These are phyloP conservation scores for Eclectus roratus DNA, from an alignment of 2,113 vertebrate genomes.

Conservation along the genomic window DNA sequence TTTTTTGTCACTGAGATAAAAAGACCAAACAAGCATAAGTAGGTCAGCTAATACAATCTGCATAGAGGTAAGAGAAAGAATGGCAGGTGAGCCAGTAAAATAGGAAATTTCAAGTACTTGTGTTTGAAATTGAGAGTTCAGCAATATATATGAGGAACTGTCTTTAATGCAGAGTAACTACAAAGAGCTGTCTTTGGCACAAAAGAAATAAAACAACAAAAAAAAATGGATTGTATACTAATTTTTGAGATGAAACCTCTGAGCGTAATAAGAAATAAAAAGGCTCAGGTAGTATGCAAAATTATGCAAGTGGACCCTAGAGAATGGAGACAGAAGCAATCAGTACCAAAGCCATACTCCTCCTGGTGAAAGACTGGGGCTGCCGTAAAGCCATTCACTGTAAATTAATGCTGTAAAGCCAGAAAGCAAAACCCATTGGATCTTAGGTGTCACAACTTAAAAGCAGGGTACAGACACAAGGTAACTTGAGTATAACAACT, in stretches of 20 bases:
- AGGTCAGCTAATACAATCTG: background rate
- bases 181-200: background rate
- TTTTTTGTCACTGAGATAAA: background rate
- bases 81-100: background rate
- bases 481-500: background rate
- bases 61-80: background rate
- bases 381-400: background rate
- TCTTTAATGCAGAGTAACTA: background rate
- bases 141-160: background rate
- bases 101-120: background rate
- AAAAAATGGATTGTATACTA: background rate
- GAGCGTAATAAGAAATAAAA: background rate
- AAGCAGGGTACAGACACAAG: background rate
- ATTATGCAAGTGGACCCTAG: background rate
- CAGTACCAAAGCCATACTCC: background rate
- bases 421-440: background rate
- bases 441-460: background rate
- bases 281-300: background rate
- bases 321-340: background rate
- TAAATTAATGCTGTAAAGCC: background rate
- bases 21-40: background rate
- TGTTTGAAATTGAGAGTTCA: background rate
- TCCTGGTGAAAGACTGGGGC: background rate
- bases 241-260: background rate
- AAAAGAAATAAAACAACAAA: background rate